A percentile compares a stretch with the other conserved stretches of the same genome.
These are phyloP conservation scores for Dryobates pubescens DNA, from an alignment of 2,797 vertebrate species.

Conservation along the genomic window DNA sequence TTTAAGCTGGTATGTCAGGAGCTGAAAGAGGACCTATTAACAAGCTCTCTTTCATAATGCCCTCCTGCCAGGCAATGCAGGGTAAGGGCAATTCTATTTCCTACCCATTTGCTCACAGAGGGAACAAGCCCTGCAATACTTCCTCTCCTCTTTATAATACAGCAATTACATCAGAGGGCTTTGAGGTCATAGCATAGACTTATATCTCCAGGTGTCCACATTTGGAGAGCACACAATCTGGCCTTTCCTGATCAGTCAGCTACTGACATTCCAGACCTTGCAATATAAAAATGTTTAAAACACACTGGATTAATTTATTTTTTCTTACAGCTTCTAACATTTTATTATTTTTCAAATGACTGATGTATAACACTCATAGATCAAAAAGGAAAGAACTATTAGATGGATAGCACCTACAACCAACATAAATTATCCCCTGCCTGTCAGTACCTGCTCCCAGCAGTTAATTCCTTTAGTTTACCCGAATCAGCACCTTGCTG, in stretches of 20 bases:
- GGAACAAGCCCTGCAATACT: not conserved
- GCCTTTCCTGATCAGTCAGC: not conserved
- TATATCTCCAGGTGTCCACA: not conserved
- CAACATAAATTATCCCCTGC: conserved; percentile 59
- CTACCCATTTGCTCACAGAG: not conserved
- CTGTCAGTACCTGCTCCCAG: conserved; percentile 66
- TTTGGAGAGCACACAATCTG: not conserved
- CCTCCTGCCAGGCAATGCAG: not conserved
- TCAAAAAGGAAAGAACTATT: conserved; percentile 17
- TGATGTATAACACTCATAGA: not conserved
- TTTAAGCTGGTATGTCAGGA: not conserved
- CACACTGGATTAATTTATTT: not conserved
- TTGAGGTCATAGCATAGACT: not conserved
- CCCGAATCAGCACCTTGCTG: conserved; percentile 63
- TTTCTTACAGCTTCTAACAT: conserved; percentile 3
- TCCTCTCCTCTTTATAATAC: not conserved
- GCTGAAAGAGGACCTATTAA: conserved; percentile 7
- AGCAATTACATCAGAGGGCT: not conserved
- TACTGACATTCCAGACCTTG: not conserved
- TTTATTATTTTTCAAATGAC: conserved; percentile 19
- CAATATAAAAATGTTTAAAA: not conserved
- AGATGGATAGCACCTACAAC: conserved; percentile 33
- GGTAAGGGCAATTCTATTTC: not conserved
- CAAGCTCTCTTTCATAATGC: not conserved
- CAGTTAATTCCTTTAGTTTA: conserved; percentile 63